Base-by-base conservation (phyloP, 2,797 vertebrate species). In the Mormyrus hasselquistii region DNA sequence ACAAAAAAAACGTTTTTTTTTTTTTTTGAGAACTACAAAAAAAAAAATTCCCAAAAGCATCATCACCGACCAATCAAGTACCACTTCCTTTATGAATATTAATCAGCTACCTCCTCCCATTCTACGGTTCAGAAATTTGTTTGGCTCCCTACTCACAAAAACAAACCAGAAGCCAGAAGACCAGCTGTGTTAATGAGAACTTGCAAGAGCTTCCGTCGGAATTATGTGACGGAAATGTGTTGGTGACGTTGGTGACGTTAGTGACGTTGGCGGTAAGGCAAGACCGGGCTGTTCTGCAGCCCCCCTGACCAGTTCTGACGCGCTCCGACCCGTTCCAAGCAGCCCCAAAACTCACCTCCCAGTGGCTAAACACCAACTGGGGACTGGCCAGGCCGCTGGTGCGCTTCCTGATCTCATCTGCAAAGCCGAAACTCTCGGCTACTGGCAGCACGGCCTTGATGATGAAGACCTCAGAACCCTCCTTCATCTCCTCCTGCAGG, bases 371-470 rank as follows among this genome's bases (percentile, higher is more conserved):
- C 82, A 99, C 94, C 93, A 99, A 96, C 93, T 99, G 98, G 0
- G 98, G 98, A 93, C 98, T 99, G 91, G 98, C 98, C 94, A 99
- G 92, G 88, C 98, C 98, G n/a, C 98, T 99, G 5, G 98, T 99
- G 91, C 96, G 95, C 93, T 99, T 99, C 91, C 98, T 95, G 93
- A 99, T 98, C 93, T 99, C 98, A 59, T 99, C 98, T 0, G 98
- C 98, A 87, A 99, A 99, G 1, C 98, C 98, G 2, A 99, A 99
- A 94, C 98, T 99, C 91, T 99, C 98, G 0, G 98, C 98, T 38
- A 99, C 98, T 0, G 98, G 98, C 89, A 99, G 95, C 38, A 98
- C 95, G 0, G 98, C 98, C 92, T 96, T 98, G 93, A 99, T 98
- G 94, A 96, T 96, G 94, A 99, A 99, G 95, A 99, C 94, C 88